Conservation (phyloP, 2,888 invertebrate species). For the Phengaris alcon region DNA sequence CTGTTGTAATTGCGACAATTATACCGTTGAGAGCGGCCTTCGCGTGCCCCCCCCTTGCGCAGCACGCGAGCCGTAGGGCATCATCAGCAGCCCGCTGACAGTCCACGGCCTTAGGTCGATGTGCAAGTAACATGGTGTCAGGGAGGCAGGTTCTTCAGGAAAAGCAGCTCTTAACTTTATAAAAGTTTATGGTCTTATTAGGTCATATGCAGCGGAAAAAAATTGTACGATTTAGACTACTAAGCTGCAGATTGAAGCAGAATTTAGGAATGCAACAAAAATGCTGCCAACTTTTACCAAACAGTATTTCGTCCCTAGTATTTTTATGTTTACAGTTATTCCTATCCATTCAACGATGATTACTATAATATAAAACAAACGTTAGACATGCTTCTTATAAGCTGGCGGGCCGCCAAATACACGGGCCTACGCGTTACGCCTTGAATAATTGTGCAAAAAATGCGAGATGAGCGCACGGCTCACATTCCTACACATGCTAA, state of each 20-base stretch:
- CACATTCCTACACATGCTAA: neutral
- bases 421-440: neutral
- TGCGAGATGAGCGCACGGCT: neutral
- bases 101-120: too few species aligned
- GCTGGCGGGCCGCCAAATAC: conserved; percentile 7
- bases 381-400: conserved; percentile 14
- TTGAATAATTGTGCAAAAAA: conserved; percentile 16
- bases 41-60: conserved; percentile 40
- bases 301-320: neutral
- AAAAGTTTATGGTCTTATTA: too few species aligned
- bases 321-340: conserved; percentile 9
- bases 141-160: too few species aligned
- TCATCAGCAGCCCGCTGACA: neutral
- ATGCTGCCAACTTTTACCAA: neutral
- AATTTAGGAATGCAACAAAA: neutral
- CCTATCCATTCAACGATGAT: neutral
- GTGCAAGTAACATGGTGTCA: too few species aligned
- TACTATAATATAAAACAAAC: conserved; percentile 16
- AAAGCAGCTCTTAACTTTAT: too few species aligned
- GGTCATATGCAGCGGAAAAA: too few species aligned
- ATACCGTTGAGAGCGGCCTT: conserved; percentile 43
- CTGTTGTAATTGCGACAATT: conserved; percentile 41
- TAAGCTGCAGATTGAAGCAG: too few species aligned
- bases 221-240: neutral
- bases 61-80: neutral